Base-by-base conservation (phyloP, 2,888 invertebrate species). In the Pollenia griseotomentosa region DNA sequence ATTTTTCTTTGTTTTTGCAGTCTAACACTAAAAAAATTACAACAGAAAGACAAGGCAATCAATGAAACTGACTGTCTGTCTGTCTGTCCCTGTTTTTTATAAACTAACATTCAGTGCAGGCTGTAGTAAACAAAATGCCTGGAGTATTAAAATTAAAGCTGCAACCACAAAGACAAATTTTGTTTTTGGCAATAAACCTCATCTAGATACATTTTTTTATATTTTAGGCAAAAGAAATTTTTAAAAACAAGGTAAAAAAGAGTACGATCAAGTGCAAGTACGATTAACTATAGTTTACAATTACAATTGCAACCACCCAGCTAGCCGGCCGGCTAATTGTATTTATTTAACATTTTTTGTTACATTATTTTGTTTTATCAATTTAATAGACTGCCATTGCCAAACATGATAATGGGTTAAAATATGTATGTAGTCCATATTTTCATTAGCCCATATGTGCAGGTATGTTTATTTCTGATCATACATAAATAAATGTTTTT, bases 321-420 rank as follows among this genome's bases (percentile, higher is more conserved):
- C 12, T 11, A 63, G 74, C 68, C 75, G 70, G 57, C 59, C 70
- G 70, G 51, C 68, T 74, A 74, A 79, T 82, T 65, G 61, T 74
- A 75, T 71, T 70, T 80, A 74, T 55, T 48, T 44, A 8, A 46
- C 4, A 42, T n/a, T 14, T 77, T 59, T 23, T 23, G 48, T 66
- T 66, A 48, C 16, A 33, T 33, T 33, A n/a, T 42, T 65, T 65
- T 66, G 5, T 46, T 55, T n/a, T 65, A 65, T 55, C 16, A 40
- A 81, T 65, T 65, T 48, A 46, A 14, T 65, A 63, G 11, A 16
- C 55, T 73, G 16, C 65, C 65, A 66, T 74, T 70, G 53, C 61
- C 68, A 70, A 53, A 53, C 53, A 70, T 46, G 16, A 33, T n/a
- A 82, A 44, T 82, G 55, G 55, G 42, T 61, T 14, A 16, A 63